These are phyloP conservation scores for Centropus unirufus DNA, from an alignment of 2,113 vertebrate species.

Conservation along the genomic window DNA sequence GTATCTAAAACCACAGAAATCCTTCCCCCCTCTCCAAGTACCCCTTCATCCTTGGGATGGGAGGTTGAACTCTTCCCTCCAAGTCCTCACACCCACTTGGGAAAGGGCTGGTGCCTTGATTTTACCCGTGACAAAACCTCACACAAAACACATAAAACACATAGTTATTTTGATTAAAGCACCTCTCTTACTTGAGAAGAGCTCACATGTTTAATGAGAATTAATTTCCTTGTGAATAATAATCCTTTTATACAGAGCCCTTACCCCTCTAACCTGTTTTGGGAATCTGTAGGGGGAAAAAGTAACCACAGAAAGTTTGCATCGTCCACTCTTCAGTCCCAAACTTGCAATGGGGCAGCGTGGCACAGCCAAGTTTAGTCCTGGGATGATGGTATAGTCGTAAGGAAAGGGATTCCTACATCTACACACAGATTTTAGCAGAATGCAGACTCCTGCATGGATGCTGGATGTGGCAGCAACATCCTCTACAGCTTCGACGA, in stretches of 20 bases:
- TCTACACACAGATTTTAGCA: background rate
- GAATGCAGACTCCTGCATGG: background rate
- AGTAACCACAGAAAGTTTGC: background rate
- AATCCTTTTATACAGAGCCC: background rate
- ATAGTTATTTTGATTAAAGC: background rate
- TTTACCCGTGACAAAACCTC: background rate
- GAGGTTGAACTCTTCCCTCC: background rate
- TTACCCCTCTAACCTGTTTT: background rate
- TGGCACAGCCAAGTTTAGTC: background rate
- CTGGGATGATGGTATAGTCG: background rate
- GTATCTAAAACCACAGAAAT: background rate
- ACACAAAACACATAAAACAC: background rate
- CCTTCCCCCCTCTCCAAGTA: background rate
- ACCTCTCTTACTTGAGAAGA: background rate
- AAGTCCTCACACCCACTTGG: background rate
- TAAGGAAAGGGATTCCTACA: background rate
- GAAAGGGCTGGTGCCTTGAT: background rate
- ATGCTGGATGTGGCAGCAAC: background rate
- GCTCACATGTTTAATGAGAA: background rate
- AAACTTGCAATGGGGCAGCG: fast-evolving
- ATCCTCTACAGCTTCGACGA: background rate
- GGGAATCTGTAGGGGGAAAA: background rate
- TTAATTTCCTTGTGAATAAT: background rate
- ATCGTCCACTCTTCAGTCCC: background rate
- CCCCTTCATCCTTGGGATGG: background rate